These are phyloP conservation scores for Tenthredo amoena DNA, from an alignment of 2,888 invertebrate species.

Conservation along the genomic window DNA sequence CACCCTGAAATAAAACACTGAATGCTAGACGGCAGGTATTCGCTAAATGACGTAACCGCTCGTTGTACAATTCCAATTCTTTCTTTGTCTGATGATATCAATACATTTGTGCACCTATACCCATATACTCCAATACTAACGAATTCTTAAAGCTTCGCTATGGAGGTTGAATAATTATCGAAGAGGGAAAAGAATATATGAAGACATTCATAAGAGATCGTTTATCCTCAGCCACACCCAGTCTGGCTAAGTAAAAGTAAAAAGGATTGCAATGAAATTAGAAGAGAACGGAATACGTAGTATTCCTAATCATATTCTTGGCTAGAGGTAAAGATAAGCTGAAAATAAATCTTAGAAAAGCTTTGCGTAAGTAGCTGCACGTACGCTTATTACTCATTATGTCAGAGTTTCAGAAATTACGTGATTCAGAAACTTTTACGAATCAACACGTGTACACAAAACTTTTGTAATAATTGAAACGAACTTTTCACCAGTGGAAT, in stretches of 20 bases:
- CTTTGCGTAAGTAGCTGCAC: not conserved
- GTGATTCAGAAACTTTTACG: not conserved
- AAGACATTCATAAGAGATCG: constrained; percentile 9
- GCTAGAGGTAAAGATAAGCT: not conserved
- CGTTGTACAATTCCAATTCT: not conserved
- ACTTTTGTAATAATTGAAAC: not conserved
- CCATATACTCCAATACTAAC: not conserved
- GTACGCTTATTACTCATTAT: not conserved
- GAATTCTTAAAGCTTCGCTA: not conserved
- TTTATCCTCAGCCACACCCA: constrained; percentile 41
- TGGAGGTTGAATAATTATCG: not conserved
- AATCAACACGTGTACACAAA: not conserved
- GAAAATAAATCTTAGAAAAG: not conserved
- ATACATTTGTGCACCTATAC: not conserved
- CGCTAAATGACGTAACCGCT: not conserved
- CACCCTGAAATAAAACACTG: constrained; percentile 5
- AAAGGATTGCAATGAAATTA: constrained; percentile 17
- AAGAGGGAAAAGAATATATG: not conserved
- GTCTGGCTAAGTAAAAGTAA: constrained; percentile 5
- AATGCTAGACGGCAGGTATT: not conserved
- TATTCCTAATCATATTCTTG: not conserved
- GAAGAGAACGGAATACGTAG: not conserved
- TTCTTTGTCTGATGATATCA: constrained; percentile 5
- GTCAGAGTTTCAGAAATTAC: not conserved
- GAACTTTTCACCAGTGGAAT: not conserved